These are phyloP conservation scores for Xestia sexstrigata DNA, from an alignment of 2,888 invertebrate species.

Conservation along the genomic window DNA sequence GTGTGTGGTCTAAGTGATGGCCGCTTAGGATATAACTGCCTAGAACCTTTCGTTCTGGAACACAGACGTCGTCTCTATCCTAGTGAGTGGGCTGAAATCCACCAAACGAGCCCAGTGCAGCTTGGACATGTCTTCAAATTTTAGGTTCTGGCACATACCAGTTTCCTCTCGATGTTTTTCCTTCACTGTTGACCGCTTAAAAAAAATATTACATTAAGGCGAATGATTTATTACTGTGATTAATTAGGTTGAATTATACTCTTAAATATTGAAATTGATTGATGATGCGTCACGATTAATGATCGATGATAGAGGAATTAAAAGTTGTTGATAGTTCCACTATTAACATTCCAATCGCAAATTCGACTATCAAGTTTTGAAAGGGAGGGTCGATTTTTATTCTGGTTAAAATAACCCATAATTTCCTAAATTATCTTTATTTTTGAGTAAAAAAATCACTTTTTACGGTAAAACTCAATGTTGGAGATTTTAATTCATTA, in stretches of 20 bases:
- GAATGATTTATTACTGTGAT: conserved; percentile 38
- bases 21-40: background rate
- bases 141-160: background rate
- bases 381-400: background rate
- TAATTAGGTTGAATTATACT: conserved; percentile 22
- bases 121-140: background rate
- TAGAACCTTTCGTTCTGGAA: background rate
- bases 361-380: background rate
- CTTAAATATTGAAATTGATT: conserved; percentile 33
- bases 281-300: conserved; percentile 16
- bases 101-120: background rate
- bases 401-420: background rate
- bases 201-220: background rate
- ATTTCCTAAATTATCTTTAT: background rate
- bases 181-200: background rate
- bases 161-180: background rate
- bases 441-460: too few species aligned
- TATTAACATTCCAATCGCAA: conserved; percentile 29
- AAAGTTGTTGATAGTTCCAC: conserved; percentile 3
- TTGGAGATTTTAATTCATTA: too few species aligned
- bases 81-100: background rate
- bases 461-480: too few species aligned
- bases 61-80: background rate
- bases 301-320: conserved; percentile 20
- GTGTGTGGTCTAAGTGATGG: conserved; percentile 43